Evolutionary conservation across 2,113 vertebrate species (phyloP).

Genomic region (Calypte anna): DNA sequence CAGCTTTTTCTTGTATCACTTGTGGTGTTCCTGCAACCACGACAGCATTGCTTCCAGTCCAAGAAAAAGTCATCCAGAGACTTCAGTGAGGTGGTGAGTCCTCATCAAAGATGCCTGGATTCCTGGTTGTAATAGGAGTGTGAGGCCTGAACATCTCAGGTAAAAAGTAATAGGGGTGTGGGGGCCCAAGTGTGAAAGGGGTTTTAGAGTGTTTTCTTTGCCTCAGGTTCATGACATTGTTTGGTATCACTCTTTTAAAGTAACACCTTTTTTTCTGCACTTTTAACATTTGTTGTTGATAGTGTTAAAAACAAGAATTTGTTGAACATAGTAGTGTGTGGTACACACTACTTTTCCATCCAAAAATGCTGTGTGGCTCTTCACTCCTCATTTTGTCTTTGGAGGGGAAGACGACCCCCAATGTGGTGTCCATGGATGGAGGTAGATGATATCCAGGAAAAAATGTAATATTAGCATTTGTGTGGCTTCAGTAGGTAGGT

Average conservation of each 20-base stretch:
- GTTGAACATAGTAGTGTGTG: rapidly evolving
- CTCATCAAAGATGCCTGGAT: neutral
- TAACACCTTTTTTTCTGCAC: neutral
- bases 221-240: neutral
- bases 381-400: neutral
- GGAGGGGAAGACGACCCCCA: neutral
- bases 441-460: neutral
- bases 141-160: neutral
- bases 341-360: neutral
- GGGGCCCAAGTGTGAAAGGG: rapidly evolving
- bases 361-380: rapidly evolving
- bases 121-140: neutral
- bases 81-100: neutral
- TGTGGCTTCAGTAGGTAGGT: neutral
- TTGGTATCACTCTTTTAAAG: neutral
- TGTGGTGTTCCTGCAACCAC: neutral
- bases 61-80: neutral
- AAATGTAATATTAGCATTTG: neutral
- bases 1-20: neutral
- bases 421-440: rapidly evolving
- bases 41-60: neutral
- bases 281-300: neutral
- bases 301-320: neutral
- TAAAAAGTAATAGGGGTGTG: rapidly evolving
- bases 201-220: neutral